Percentiles rank a stretch among this genome's conserved stretches.
Conservation (phyloP, 2,797 vertebrate genomes). For the Lutra lutra region DNA sequence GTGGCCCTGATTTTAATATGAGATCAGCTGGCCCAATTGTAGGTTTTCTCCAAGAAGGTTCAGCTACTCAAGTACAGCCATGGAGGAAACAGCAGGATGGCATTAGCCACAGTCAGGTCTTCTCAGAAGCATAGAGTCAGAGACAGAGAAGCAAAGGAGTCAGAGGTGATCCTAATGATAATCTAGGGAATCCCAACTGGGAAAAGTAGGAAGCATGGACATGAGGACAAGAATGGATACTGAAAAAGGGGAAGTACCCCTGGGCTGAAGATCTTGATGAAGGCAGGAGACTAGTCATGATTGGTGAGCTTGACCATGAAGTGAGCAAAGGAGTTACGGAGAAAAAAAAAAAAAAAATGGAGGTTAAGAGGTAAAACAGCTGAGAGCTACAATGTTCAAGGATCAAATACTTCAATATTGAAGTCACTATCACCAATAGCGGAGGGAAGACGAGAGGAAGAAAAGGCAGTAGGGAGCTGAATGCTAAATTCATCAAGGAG, state of each 20-base stretch:
- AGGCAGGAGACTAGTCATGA: background rate
- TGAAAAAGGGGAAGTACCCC: background rate
- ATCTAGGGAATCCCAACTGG: background rate
- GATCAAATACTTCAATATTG: background rate
- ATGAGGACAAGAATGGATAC: background rate
- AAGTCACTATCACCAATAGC: background rate
- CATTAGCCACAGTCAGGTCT: background rate
- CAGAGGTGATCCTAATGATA: background rate
- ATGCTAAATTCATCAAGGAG: background rate
- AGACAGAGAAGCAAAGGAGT: background rate
- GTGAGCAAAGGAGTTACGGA: background rate
- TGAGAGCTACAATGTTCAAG: background rate
- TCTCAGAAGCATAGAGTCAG: background rate
- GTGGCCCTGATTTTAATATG: background rate
- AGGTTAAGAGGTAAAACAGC: background rate
- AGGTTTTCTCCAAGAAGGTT: constrained; percentile 19
- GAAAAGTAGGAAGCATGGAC: background rate
- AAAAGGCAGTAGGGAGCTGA: background rate
- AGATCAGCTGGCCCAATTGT: background rate
- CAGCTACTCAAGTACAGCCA: background rate
- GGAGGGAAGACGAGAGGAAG: background rate
- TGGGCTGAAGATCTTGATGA: background rate
- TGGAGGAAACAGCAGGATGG: background rate
- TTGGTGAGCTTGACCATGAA: background rate
- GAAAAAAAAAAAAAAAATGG: background rate